Percentiles rank a stretch among this genome's conserved stretches.
Evolutionary conservation across 2,113 vertebrate species (phyloP).

Genomic region (Misgurnus mizolepis): DNA sequence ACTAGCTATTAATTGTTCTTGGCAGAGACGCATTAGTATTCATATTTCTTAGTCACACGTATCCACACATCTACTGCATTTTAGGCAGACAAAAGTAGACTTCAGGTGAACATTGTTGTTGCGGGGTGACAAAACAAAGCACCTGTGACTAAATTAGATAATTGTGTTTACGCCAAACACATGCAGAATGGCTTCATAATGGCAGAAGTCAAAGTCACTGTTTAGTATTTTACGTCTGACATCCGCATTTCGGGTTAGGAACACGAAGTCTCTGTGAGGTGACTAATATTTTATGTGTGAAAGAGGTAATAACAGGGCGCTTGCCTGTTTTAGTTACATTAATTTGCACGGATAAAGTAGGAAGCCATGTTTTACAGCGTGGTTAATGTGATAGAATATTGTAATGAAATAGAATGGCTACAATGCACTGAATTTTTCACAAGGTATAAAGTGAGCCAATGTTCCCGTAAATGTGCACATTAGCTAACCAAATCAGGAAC

Average conservation of each 20-base stretch:
- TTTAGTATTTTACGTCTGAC: slow-evolving; percentile 24
- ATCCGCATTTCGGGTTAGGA: slow-evolving; percentile 30
- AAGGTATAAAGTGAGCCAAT: neutral
- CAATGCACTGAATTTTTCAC: slow-evolving; percentile 19
- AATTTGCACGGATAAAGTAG: slow-evolving; percentile 38
- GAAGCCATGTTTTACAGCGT: slow-evolving; percentile 33
- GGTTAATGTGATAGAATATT: slow-evolving; percentile 36
- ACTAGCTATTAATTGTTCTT: slow-evolving; percentile 52
- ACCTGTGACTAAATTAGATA: slow-evolving; percentile 38
- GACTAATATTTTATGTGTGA: slow-evolving; percentile 39
- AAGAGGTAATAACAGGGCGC: slow-evolving; percentile 24
- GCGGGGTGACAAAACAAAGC: slow-evolving; percentile 8
- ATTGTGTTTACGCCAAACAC: slow-evolving; percentile 15
- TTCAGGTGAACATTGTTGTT: neutral
- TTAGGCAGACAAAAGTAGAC: slow-evolving; percentile 29
- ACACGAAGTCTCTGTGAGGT: slow-evolving; percentile 30
- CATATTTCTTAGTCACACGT: slow-evolving; percentile 46
- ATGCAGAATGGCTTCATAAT: neutral
- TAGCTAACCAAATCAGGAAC: slow-evolving; percentile 38
- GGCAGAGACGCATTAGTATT: slow-evolving; percentile 48
- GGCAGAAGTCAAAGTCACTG: neutral
- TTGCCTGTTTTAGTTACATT: slow-evolving; percentile 26
- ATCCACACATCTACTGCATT: slow-evolving; percentile 25
- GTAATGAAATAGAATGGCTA: slow-evolving; percentile 25
- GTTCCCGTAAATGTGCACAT: neutral